phyloP scores from a whole-genome alignment of 2,797 vertebrate species.

The Notoglanidium macrostoma region DNA sequence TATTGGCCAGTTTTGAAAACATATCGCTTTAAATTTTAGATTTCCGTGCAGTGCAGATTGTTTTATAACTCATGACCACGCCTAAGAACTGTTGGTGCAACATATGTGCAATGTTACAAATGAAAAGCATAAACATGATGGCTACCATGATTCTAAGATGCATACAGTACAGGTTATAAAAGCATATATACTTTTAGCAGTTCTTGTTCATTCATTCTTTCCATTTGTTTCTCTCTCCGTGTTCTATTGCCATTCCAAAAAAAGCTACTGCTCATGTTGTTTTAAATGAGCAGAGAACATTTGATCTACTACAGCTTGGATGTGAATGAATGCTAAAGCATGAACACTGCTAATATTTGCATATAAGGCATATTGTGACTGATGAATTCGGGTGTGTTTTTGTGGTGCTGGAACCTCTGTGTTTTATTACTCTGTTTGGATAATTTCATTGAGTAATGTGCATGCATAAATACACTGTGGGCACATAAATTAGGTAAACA shows the following conservation, averaged over 20 bases:
- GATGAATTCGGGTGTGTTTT: slow-evolving; percentile 26
- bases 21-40: not conserved
- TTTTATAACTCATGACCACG: not conserved
- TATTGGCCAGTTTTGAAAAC: not conserved
- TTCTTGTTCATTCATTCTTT: not conserved
- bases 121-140: not conserved
- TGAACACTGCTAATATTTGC: slow-evolving; percentile 21
- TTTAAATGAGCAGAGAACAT: not conserved
- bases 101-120: not conserved
- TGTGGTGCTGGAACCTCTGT: slow-evolving; percentile 15
- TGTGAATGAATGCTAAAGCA: slow-evolving; percentile 13
- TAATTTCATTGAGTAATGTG: slow-evolving; percentile 43
- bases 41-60: not conserved
- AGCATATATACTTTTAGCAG: not conserved
- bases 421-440: slow-evolving; percentile 40
- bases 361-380: slow-evolving; percentile 18
- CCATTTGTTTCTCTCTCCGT: not conserved
- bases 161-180: not conserved
- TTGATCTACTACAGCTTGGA: not conserved
- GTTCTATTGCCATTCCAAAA: not conserved
- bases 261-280: not conserved
- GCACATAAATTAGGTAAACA: slow-evolving; percentile 33
- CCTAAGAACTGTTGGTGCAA: not conserved
- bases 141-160: not conserved
- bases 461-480: slow-evolving; percentile 37